phyloP scores from a whole-genome alignment of 2,797 vertebrate genomes.

The Karalla daura region DNA sequence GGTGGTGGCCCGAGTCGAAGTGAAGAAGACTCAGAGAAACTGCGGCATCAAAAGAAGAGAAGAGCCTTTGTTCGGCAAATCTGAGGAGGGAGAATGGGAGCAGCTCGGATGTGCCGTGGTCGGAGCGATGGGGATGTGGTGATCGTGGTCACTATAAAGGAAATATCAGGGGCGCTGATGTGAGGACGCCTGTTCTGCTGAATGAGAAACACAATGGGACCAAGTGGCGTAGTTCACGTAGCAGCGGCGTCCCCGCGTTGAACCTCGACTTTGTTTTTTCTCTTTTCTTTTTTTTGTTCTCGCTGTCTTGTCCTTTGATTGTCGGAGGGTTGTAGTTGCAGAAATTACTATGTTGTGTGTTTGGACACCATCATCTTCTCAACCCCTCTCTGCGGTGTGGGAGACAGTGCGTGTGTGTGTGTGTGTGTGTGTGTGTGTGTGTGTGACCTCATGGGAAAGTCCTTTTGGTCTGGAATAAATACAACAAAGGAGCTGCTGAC shows the following conservation, averaged over 20 bases:
- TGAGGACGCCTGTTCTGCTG: conserved; percentile 36
- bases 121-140: conserved; percentile 46
- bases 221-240: conserved; percentile 6
- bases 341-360: conserved; percentile 32
- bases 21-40: conserved; percentile 53
- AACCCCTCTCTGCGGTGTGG: conserved; percentile 41
- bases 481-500: conserved; percentile 69
- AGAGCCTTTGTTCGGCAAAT: conserved; percentile 66
- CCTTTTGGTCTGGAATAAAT: conserved; percentile 61
- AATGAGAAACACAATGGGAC: conserved; percentile 15
- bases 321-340: conserved; percentile 27
- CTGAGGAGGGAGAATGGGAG: conserved; percentile 50
- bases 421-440: conserved; percentile 50
- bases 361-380: conserved; percentile 20
- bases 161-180: conserved; percentile 44
- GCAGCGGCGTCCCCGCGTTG: background rate
- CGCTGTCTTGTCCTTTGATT: conserved; percentile 23
- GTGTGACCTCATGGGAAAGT: conserved; percentile 73
- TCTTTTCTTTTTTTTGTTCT: conserved; percentile 19
- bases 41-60: conserved; percentile 66
- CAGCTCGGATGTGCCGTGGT: conserved; percentile 36
- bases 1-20: conserved; percentile 45
- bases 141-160: conserved; percentile 57
- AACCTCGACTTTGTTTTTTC: conserved; percentile 6
- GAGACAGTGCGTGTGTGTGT: conserved; percentile 33